Percentiles rank a stretch among this genome's conserved stretches.
These are phyloP conservation scores for Octomys mimax DNA, from an alignment of 2,797 vertebrate species.

Conservation along the genomic window DNA sequence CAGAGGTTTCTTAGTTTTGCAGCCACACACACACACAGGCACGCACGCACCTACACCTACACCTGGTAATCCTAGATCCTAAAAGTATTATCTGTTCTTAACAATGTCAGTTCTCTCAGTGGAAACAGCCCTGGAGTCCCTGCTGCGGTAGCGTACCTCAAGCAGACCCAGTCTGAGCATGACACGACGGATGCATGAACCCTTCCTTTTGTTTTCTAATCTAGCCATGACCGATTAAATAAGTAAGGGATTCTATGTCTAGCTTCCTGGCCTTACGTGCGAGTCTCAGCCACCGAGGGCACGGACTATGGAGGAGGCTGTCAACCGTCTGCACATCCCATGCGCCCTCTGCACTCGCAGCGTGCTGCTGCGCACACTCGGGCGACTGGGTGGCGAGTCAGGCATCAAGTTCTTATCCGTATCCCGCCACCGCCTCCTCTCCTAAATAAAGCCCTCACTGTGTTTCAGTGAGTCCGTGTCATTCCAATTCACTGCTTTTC, in stretches of 20 bases:
- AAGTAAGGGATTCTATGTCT: no score
- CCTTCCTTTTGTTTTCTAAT: background rate
- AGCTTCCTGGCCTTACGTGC: background rate
- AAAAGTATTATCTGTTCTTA: background rate
- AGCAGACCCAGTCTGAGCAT: background rate
- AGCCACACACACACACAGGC: no score
- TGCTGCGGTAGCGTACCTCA: background rate
- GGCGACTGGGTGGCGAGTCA: background rate
- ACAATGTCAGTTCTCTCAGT: background rate
- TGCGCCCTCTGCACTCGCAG: background rate
- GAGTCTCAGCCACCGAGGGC: background rate
- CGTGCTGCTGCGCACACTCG: background rate
- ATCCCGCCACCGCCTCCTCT: background rate
- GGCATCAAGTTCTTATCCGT: background rate
- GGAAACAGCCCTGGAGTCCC: background rate
- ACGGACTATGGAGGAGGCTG: background rate
- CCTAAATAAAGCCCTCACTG: background rate
- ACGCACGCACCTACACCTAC: no score
- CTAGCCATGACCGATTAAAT: no score
- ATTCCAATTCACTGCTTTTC: background rate
- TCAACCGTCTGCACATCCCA: no score
- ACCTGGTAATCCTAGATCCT: background rate
- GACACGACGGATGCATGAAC: background rate
- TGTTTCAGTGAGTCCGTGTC: background rate
- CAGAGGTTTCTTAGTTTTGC: background rate